Evolutionary conservation across 2,113 vertebrate genomes (phyloP).

Genomic region (Tapirus terrestris): DNA sequence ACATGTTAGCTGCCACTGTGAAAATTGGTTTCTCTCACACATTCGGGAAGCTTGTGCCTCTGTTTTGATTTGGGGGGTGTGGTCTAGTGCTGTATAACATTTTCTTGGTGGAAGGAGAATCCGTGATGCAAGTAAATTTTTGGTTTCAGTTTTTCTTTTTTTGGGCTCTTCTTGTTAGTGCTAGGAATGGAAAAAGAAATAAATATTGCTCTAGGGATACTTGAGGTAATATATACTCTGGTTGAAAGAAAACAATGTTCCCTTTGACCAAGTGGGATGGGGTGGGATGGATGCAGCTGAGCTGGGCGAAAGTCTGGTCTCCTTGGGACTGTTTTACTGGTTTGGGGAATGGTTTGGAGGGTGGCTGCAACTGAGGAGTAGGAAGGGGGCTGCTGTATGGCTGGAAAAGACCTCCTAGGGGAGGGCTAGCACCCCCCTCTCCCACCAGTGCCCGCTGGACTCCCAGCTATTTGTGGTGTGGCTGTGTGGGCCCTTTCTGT

Average conservation of each 20-base stretch:
- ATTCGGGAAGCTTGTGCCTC: neutral
- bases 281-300: neutral
- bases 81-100: neutral
- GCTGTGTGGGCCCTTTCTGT: neutral
- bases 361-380: neutral
- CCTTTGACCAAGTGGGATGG: neutral
- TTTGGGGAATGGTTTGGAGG: neutral
- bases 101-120: neutral
- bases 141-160: neutral
- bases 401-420: neutral
- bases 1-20: constrained; percentile 34
- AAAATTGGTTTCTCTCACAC: neutral
- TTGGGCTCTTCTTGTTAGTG: neutral
- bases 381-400: neutral
- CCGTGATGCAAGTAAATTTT: neutral
- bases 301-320: neutral
- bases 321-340: neutral
- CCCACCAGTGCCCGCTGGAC: fast-evolving
- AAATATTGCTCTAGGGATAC: neutral
- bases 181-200: neutral
- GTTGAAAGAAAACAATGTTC: neutral
- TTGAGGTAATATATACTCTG: neutral
- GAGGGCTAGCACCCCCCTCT: fast-evolving
- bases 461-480: neutral
- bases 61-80: neutral